Evolutionary conservation across 2,888 invertebrate species (phyloP), one percentile per base, ranked within the genome.

Genomic region (Torymus texanus): DNA sequence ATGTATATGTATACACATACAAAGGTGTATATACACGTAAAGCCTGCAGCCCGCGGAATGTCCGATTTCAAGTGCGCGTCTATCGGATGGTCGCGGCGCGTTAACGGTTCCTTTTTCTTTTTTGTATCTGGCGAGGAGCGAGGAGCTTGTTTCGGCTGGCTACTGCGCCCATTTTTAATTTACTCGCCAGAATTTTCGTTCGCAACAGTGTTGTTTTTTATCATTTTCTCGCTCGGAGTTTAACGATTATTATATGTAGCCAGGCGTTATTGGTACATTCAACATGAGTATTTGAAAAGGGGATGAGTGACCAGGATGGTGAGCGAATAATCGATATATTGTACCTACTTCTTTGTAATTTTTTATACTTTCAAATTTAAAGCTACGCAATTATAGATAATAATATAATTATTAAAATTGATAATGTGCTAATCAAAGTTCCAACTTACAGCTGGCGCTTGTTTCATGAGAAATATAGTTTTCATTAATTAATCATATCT

Each of bases 101-200:
- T 29, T 3, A 3, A 3, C 4, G 4, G 5, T 68, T 58, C 16
- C 10, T 29, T n/a, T 41, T 16, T 41, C 13, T 70, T 70, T 11
- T 71, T 70, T 58, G 5, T 58, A n/a, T 10, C 13, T 3, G 13
- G 61, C 10, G 12, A 24, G 24, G 24, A n/a, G n/a, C n/a, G 58
- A 58, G 11, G 16, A 18, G 16, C n/a, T 29, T 29, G 16, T 11
- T 8, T 53, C 14, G 50, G 16, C 4, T 2, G 1, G 4, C 12
- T 29, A 1, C 24, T 11, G 11, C 29, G 11, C 50, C 16, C 58
- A 66, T 65, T 74, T 74, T 74, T 74, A 74, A 65, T 74, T 56
- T 66, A 58, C 74, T 74, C 74, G 66, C 58, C 58, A 65, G 65
- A 74, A 74, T 74, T 74, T 74, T 58, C 50, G 8, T 41, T 56